Evolutionary conservation across 2,797 vertebrate species (phyloP).

Genomic region (Chaetophractus vellerosus): DNA sequence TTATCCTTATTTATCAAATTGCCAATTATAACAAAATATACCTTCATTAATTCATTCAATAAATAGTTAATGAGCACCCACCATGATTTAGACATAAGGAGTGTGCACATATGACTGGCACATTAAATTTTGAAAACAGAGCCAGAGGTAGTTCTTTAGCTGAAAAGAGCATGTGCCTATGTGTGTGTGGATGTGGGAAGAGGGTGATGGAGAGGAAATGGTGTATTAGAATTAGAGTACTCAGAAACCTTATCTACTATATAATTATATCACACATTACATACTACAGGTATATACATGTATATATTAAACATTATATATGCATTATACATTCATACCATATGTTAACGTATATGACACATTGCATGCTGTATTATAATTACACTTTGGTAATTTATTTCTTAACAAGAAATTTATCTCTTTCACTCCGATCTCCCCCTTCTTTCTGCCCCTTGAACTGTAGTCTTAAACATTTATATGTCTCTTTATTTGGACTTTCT

Average conservation of each 20-base stretch:
- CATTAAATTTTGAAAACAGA: slow-evolving; percentile 26
- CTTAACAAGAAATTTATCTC: not conserved
- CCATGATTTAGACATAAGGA: not conserved
- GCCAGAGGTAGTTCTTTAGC: not conserved
- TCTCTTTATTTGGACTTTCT: not conserved
- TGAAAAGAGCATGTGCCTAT: not conserved
- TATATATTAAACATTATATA: not conserved
- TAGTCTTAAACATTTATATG: not conserved
- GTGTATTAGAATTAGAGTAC: not conserved
- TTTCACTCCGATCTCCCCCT: not conserved
- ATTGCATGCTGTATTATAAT: not conserved
- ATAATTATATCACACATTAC: not conserved
- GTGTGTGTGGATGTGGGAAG: not conserved
- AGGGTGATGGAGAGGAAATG: not conserved
- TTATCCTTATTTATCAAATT: not conserved
- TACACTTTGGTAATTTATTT: not conserved
- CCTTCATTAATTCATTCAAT: not conserved
- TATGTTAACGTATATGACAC: not conserved
- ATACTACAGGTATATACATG: not conserved
- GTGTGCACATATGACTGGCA: not conserved
- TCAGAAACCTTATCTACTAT: not conserved
- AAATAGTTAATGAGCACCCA: not conserved
- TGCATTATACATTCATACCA: not conserved
- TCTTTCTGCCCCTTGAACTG: not conserved
- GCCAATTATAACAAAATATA: not conserved